Percentiles rank a stretch among this genome's conserved stretches.
Conservation (phyloP, 2,797 vertebrate genomes). For the Cirrhinus molitorella region DNA sequence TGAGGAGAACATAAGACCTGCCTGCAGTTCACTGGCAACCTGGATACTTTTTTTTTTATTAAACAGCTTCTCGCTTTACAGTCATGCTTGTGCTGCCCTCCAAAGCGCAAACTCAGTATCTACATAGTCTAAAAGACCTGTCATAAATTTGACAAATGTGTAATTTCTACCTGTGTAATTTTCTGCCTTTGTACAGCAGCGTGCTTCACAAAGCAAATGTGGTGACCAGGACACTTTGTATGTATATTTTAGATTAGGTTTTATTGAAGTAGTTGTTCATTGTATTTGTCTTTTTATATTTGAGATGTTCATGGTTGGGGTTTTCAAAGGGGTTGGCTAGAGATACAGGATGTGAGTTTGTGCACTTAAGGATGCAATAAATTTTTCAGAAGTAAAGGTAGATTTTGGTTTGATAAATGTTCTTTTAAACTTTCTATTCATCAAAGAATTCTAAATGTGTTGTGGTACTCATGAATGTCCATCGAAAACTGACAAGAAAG, state of each 20-base stretch:
- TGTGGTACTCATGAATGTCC: too few species aligned
- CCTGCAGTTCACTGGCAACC: constrained; percentile 6
- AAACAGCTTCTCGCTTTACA: constrained; percentile 29
- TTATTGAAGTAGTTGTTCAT: constrained; percentile 37
- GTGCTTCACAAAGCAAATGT: constrained; percentile 13
- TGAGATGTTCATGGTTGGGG: background rate
- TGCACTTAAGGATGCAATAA: background rate
- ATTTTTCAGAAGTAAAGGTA: background rate
- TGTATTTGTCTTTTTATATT: constrained; percentile 45
- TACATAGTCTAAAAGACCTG: background rate
- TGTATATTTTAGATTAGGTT: constrained; percentile 55
- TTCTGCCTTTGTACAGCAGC: background rate
- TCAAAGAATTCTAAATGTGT: background rate
- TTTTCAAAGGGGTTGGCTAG: constrained; percentile 16
- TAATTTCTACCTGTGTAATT: background rate
- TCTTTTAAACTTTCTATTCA: background rate
- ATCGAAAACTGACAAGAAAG: too few species aligned
- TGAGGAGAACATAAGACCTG: constrained; percentile 83
- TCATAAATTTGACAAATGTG: background rate
- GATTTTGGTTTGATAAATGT: background rate
- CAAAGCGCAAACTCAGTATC: background rate
- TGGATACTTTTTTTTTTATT: constrained; percentile 34
- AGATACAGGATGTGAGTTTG: constrained; percentile 15
- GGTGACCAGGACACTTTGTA: constrained; percentile 51
- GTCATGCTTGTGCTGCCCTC: constrained; percentile 14